phyloP scores from a whole-genome alignment of 2,113 vertebrate species.

The Malurus elegans region DNA sequence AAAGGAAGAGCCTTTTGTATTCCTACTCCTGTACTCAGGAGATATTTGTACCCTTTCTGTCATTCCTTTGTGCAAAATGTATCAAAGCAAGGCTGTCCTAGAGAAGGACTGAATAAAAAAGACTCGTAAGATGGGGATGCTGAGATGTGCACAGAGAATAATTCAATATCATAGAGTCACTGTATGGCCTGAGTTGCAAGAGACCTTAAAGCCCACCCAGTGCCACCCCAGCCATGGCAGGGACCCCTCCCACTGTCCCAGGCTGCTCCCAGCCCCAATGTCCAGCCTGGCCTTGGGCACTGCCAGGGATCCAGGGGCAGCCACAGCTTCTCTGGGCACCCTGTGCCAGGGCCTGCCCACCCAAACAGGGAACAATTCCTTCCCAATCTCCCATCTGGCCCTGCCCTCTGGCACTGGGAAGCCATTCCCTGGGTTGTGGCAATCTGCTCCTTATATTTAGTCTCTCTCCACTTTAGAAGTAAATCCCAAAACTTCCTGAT shows the following conservation, averaged over 20 bases:
- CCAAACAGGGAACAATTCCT: background rate
- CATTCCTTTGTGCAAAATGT: background rate
- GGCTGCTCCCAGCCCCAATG: background rate
- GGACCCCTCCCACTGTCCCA: background rate
- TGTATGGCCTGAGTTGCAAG: background rate
- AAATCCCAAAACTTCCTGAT: background rate
- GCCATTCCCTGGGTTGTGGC: background rate
- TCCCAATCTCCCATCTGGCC: rapidly evolving
- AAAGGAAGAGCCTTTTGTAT: background rate
- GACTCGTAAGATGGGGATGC: slow-evolving; percentile 2
- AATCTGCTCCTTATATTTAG: no score
- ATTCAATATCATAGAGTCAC: background rate
- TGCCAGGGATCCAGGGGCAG: background rate
- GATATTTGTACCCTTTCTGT: background rate
- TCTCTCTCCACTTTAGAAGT: background rate
- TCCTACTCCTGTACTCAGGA: background rate
- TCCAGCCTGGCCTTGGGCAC: background rate
- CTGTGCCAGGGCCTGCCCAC: background rate
- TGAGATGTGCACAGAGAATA: slow-evolving; percentile 27
- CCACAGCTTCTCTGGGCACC: background rate
- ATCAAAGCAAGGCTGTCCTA: background rate
- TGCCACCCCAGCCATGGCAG: background rate
- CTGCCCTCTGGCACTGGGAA: background rate
- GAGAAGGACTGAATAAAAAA: background rate
- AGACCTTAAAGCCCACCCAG: no score